Evolutionary conservation across 2,113 vertebrate species (phyloP).

Genomic region (Sinocyclocheilus maitianheensis): DNA sequence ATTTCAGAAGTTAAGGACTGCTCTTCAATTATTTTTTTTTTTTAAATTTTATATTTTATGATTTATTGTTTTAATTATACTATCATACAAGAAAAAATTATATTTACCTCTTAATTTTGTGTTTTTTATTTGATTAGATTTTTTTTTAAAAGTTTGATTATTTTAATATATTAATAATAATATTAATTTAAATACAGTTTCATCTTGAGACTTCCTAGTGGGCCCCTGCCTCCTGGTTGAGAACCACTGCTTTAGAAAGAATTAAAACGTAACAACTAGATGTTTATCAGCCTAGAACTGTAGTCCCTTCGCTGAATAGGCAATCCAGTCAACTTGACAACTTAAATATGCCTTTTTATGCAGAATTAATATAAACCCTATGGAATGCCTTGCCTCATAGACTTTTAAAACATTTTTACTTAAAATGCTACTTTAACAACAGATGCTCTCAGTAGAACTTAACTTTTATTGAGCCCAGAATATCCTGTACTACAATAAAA

Average conservation of each 20-base stretch:
- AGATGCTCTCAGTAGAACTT: background rate
- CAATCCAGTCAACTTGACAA: background rate
- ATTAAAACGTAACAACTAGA: background rate
- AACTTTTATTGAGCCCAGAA: background rate
- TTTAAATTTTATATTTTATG: too few relatives aligned
- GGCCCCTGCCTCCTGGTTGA: background rate
- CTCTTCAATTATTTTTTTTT: too few relatives aligned
- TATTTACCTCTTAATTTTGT: background rate
- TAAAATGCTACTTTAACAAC: background rate
- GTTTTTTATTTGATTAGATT: too few relatives aligned
- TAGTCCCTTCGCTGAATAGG: background rate
- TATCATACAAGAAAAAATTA: background rate
- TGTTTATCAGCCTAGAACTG: background rate
- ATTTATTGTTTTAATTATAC: background rate
- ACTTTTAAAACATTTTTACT: background rate
- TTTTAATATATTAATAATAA: too few relatives aligned
- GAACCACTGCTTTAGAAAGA: background rate
- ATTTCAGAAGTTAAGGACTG: too few relatives aligned
- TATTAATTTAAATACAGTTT: background rate
- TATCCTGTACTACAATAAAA: background rate
- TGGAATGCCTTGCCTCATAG: background rate
- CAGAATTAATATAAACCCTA: background rate
- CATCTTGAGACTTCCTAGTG: background rate
- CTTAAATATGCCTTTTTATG: background rate
- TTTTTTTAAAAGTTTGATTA: too few relatives aligned